Conservation (phyloP, 2,888 invertebrate species). For the Syritta pipiens region DNA sequence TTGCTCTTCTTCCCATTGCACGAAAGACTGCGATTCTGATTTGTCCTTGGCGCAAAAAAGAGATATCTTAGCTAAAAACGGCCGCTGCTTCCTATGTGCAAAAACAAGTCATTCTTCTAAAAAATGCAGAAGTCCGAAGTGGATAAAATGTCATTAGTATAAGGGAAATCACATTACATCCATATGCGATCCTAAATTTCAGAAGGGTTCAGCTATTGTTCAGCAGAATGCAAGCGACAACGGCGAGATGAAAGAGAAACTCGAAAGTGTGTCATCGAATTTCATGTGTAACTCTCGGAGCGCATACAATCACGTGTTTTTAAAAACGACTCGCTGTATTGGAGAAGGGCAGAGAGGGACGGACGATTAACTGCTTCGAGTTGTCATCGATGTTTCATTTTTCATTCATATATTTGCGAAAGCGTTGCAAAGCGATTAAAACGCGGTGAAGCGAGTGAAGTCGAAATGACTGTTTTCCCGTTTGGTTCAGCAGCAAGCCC, state of each 20-base stretch:
- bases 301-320: constrained; percentile 1
- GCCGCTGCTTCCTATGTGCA: no score
- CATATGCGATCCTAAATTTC: neutral
- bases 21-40: neutral
- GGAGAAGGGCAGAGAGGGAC: constrained; percentile 2
- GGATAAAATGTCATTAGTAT: neutral
- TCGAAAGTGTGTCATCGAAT: constrained; percentile 4
- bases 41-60: constrained; percentile 1
- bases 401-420: neutral
- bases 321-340: constrained; percentile 9
- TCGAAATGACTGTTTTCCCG: neutral
- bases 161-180: neutral
- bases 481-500: neutral
- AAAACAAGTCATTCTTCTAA: constrained; percentile 5
- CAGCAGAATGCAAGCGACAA: neutral
- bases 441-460: neutral
- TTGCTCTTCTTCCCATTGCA: neutral
- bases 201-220: neutral
- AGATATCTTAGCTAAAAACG: neutral
- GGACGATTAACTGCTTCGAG: neutral
- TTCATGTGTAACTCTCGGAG: neutral
- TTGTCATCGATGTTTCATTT: constrained; percentile 6
- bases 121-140: constrained; percentile 1
- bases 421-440: neutral
- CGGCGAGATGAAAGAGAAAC: neutral